Base-by-base conservation (phyloP, 2,797 vertebrate genomes). In the Myotis daubentonii region DNA sequence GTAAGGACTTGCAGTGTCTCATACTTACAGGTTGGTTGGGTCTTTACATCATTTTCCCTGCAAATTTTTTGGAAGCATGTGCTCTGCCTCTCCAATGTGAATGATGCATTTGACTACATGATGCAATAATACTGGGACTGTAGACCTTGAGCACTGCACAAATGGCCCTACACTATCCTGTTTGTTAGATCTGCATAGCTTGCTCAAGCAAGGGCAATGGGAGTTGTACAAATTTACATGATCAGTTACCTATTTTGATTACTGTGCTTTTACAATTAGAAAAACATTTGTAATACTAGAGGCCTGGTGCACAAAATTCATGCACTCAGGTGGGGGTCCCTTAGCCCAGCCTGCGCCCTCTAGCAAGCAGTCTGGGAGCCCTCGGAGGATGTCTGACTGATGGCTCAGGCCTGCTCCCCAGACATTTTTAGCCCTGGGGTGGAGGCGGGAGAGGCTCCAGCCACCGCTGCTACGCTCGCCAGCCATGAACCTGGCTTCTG, bases 281-380 rank as follows among this genome's bases (percentile, higher is more conserved):
- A 80, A 89, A 87, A 71, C 84, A 74, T 90, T 83, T 94, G 36
- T 84, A 68, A n/a, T 49, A 72, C 55, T 25, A 25, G 55, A 25
- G 23, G 23, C 55, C 23, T 11, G 1, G 55, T 57, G 23, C 7
- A 57, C 10, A 12, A 57, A 57, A 57, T 57, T 25, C 23, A 5
- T 57, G 55, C 23, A 57, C 55, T 57, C 1, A 0, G 55, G 23
- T 36, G 9, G 55, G 9, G 9, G 10, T 25, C 19, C 51, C 19
- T 53, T 19, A 53, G 51, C 19, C 55, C 11, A 4, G 23, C 23
- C 23, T 57, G 23, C 10, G 5, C 25, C 23, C 22, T 57, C 23
- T 57, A 10, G 11, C 23, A 57, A 10, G 11, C 23, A 57, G 55
- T 57, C 53, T 55, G 53, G 53, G 53, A 55, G 20, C 20, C 22